Conservation (phyloP, 2,797 vertebrate genomes). For the Merluccius polli region DNA sequence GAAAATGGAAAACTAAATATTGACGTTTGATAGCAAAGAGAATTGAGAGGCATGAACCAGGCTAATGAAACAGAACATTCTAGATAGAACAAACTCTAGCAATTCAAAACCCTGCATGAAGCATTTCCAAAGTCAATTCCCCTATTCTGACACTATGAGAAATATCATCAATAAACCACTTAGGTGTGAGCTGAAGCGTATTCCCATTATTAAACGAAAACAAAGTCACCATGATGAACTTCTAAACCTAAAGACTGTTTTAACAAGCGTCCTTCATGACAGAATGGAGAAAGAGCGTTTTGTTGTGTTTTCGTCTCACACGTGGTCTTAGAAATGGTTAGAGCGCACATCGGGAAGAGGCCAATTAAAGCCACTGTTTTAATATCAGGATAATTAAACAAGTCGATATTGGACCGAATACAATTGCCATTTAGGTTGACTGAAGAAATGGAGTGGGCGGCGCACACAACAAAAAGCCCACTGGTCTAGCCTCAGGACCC, state of each 20-base stretch:
- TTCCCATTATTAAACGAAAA: neutral
- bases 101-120: neutral
- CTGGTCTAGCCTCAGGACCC: slow-evolving; percentile 29
- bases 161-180: neutral
- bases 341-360: neutral
- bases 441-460: slow-evolving; percentile 38
- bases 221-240: neutral
- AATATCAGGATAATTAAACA: slow-evolving; percentile 64
- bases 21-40: neutral
- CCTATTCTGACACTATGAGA: neutral
- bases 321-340: neutral
- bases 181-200: neutral
- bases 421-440: slow-evolving; percentile 45
- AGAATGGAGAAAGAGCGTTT: neutral
- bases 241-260: neutral
- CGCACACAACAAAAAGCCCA: slow-evolving; percentile 4
- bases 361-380: neutral
- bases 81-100: neutral
- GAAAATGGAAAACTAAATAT: neutral
- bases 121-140: neutral
- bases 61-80: neutral
- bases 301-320: neutral
- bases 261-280: neutral
- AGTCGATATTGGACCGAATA: slow-evolving; percentile 26
- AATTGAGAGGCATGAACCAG: too few species aligned